These are phyloP conservation scores for Neomorphus geoffroyi DNA, from an alignment of 2,797 vertebrate species.

Conservation along the genomic window DNA sequence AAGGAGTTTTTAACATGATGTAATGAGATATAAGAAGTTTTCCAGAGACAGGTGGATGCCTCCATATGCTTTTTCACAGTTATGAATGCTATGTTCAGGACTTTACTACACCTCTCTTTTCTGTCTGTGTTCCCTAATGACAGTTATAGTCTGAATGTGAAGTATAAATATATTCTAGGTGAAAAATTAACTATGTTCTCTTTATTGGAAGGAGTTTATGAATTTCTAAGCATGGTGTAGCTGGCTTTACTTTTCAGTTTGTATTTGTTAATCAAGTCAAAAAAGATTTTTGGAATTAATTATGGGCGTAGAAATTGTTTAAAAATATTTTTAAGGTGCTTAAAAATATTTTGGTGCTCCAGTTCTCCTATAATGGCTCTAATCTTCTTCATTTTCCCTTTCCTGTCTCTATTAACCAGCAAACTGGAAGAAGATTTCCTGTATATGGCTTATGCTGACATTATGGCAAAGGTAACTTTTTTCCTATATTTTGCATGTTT, in stretches of 20 bases:
- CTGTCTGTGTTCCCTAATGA: not conserved
- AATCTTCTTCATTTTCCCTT: not conserved
- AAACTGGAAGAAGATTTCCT: slow-evolving; percentile 94
- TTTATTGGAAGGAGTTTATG: not conserved
- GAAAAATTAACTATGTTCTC: not conserved
- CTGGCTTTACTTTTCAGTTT: not conserved
- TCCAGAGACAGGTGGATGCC: not conserved
- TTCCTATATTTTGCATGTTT: not conserved
- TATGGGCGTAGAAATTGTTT: not conserved
- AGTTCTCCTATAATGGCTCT: not conserved
- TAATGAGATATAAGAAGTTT: not conserved
- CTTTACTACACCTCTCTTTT: not conserved
- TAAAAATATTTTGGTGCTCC: not conserved
- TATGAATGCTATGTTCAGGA: not conserved
- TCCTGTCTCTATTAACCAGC: slow-evolving; percentile 73
- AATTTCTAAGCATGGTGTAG: not conserved
- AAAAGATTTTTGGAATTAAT: not conserved
- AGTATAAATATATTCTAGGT: not conserved
- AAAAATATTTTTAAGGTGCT: not conserved
- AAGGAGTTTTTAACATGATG: not conserved
- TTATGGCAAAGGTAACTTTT: slow-evolving; percentile 92
- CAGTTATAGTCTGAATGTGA: not conserved
- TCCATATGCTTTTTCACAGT: not conserved
- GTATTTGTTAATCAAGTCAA: not conserved
- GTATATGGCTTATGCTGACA: slow-evolving; percentile 97